A percentile compares a stretch with the other conserved stretches of the same genome.
These are phyloP conservation scores for Pandemis heparana DNA, from an alignment of 2,888 invertebrate genomes.

Conservation along the genomic window DNA sequence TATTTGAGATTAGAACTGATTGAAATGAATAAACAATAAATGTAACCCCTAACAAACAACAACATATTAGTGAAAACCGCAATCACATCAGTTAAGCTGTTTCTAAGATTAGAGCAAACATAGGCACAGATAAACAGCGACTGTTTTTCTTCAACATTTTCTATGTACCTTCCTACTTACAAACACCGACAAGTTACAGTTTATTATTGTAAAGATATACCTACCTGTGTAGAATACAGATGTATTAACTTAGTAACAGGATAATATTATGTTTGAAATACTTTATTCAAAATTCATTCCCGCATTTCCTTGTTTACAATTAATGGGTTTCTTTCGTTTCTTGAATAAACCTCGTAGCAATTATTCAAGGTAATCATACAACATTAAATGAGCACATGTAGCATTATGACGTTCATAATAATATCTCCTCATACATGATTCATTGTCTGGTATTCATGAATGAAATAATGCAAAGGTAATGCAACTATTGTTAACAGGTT, in stretches of 20 bases:
- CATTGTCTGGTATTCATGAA: constrained; percentile 5
- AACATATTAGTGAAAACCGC: no score
- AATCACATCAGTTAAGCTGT: no score
- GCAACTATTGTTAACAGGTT: not conserved
- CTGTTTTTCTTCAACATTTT: no score
- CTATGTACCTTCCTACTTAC: no score
- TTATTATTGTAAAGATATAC: no score
- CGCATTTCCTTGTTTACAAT: not conserved
- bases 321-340: not conserved
- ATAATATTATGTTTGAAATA: not conserved
- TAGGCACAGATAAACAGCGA: no score
- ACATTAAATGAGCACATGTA: not conserved
- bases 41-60: no score
- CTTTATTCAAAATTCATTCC: not conserved
- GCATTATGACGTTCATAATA: not conserved
- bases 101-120: no score
- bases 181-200: no score
- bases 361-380: not conserved
- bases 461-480: not conserved
- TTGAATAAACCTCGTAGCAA: not conserved
- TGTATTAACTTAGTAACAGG: not conserved
- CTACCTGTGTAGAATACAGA: not conserved
- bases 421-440: not conserved
- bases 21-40: no score
- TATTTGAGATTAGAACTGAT: no score